Evolutionary conservation across 2,888 invertebrate genomes (phyloP).

Genomic region (Litoditis marina): DNA sequence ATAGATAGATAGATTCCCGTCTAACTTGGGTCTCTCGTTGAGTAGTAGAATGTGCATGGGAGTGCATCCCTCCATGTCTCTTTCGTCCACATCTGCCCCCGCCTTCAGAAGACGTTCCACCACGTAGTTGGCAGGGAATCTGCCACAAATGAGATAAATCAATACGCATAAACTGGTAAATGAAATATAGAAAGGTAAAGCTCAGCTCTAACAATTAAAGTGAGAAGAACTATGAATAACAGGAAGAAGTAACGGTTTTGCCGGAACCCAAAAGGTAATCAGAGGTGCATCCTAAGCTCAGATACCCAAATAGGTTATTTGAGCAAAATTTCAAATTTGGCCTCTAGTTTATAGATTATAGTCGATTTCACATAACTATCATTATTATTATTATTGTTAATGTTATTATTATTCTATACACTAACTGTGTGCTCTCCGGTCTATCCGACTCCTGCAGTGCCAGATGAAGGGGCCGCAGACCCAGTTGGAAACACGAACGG

Average conservation of each 20-base stretch:
- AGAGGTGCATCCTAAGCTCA: too few species aligned
- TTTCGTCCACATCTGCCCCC: constrained; percentile 25
- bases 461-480: constrained; percentile 24
- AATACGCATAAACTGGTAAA: background rate
- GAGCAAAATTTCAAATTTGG: too few species aligned
- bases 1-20: too few species aligned
- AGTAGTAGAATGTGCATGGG: constrained; percentile 42
- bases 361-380: too few species aligned
- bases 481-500: constrained; percentile 1
- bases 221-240: too few species aligned
- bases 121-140: constrained; percentile 27
- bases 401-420: background rate
- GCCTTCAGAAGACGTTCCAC: constrained; percentile 28
- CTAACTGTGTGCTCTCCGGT: background rate
- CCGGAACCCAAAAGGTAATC: too few species aligned
- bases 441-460: constrained; percentile 21
- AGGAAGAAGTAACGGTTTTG: too few species aligned
- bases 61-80: constrained; percentile 33
- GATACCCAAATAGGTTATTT: too few species aligned
- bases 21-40: constrained; percentile 12
- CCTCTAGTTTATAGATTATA: too few species aligned
- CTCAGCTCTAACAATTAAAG: too few species aligned
- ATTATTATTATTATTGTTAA: background rate
- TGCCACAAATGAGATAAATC: constrained; percentile 3
- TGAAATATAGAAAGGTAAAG: background rate